Conservation (phyloP, 1,140 invertebrate genomes). For the Drosophila persimilis region DNA sequence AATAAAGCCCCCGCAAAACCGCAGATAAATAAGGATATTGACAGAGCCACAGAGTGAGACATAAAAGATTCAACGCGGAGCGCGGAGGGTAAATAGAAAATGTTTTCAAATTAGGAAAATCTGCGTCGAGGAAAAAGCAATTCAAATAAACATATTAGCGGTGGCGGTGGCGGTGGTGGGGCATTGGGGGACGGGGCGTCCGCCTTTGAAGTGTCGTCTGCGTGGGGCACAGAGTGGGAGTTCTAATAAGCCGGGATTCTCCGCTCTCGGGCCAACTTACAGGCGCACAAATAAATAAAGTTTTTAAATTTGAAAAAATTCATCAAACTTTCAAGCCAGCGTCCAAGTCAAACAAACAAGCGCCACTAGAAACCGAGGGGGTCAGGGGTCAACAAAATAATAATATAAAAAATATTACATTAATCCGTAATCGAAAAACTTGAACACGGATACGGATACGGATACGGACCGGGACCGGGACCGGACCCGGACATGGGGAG, state of each 20-base stretch:
- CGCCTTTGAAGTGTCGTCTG: constrained; percentile 44
- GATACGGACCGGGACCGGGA: no score
- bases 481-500: background rate
- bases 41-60: constrained; percentile 44
- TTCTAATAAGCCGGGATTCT: constrained; percentile 53
- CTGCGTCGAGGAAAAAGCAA: constrained; percentile 20
- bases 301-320: constrained; percentile 81
- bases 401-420: constrained; percentile 76
- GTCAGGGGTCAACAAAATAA: constrained; percentile 40
- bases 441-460: constrained; percentile 39
- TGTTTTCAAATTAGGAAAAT: constrained; percentile 27
- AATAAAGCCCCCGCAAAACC: constrained; percentile 41
- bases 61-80: constrained; percentile 28
- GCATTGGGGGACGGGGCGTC: background rate
- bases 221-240: constrained; percentile 5
- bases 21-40: constrained; percentile 54
- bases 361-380: background rate
- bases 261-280: constrained; percentile 56
- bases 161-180: background rate
- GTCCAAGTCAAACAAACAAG: constrained; percentile 63
- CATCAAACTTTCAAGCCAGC: constrained; percentile 74
- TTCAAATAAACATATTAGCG: constrained; percentile 41
- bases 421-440: constrained; percentile 81
- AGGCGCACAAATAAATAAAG: constrained; percentile 79
- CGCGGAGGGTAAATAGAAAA: constrained; percentile 27